These are phyloP conservation scores for Heliocidaris erythrogramma DNA, from an alignment of 35 echinoderm and acorn worm species.

Conservation along the genomic window DNA sequence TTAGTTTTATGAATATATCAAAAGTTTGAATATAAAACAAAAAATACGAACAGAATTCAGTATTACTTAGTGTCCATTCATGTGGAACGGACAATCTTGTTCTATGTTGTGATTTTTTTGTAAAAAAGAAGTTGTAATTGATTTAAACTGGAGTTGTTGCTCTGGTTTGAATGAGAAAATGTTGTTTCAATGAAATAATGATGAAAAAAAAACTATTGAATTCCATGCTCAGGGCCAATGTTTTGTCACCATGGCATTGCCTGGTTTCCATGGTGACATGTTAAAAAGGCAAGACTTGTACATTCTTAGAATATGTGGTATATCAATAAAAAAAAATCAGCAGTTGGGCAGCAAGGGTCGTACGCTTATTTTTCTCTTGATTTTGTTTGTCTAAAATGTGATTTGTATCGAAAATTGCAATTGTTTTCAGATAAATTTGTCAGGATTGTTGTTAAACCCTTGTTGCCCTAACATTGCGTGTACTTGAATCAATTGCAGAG, in stretches of 20 bases:
- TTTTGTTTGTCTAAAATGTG: neutral
- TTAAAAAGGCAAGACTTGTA: conserved; percentile 19
- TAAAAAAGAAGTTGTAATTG: neutral
- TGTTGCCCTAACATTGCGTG: neutral
- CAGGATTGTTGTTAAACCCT: neutral
- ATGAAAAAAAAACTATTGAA: neutral
- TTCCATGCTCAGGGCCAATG: conserved; percentile 41
- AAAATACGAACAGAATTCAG: neutral
- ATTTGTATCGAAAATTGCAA: conserved; percentile 6
- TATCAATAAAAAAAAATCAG: neutral
- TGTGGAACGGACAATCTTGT: neutral
- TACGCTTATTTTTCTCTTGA: neutral
- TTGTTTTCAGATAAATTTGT: neutral
- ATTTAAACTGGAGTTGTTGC: neutral
- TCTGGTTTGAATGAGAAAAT: neutral
- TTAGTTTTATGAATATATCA: neutral
- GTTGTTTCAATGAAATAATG: neutral
- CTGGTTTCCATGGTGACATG: neutral
- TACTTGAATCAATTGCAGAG: neutral
- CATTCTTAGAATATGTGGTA: neutral
- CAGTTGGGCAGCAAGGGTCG: conserved; percentile 5
- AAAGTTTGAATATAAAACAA: neutral
- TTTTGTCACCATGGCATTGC: conserved; percentile 20
- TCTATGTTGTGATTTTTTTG: neutral
- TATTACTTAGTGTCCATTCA: neutral